These are phyloP conservation scores for Brienomyrus brachyistius DNA, from an alignment of 2,113 vertebrate genomes.

Conservation along the genomic window DNA sequence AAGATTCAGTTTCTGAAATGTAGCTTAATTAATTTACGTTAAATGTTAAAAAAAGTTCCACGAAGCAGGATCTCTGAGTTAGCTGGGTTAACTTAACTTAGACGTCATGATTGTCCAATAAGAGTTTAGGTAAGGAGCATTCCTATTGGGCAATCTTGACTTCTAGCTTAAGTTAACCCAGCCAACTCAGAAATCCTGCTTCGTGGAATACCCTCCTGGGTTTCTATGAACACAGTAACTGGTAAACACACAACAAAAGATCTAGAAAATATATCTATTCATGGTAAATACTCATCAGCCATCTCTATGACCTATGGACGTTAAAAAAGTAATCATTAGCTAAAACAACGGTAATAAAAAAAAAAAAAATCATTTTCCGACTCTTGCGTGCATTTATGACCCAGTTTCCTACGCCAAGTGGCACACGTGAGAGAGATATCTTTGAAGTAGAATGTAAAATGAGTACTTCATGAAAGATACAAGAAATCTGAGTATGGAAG, in stretches of 20 bases:
- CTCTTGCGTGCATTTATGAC: not conserved
- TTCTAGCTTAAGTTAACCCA: too few species aligned
- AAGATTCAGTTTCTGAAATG: not conserved
- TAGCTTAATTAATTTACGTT: not conserved
- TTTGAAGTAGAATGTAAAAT: not conserved
- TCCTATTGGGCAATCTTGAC: too few species aligned
- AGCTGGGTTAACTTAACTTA: too few species aligned
- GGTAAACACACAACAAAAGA: not conserved
- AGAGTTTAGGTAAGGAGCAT: too few species aligned
- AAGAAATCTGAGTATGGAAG: not conserved
- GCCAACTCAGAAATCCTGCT: too few species aligned
- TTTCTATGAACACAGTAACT: not conserved
- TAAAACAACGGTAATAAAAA: not conserved
- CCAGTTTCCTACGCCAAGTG: not conserved
- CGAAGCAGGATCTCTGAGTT: too few species aligned
- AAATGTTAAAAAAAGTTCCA: not conserved
- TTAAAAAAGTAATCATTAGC: not conserved
- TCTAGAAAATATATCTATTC: not conserved
- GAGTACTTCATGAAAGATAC: not conserved
- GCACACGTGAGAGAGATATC: not conserved
- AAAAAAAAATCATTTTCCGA: not conserved
- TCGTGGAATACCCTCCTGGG: not conserved
- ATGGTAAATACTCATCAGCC: not conserved
- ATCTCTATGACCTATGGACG: not conserved
- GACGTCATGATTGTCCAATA: too few species aligned